These are phyloP conservation scores for Noctua janthe DNA, from an alignment of 2,888 invertebrate species.

Conservation along the genomic window DNA sequence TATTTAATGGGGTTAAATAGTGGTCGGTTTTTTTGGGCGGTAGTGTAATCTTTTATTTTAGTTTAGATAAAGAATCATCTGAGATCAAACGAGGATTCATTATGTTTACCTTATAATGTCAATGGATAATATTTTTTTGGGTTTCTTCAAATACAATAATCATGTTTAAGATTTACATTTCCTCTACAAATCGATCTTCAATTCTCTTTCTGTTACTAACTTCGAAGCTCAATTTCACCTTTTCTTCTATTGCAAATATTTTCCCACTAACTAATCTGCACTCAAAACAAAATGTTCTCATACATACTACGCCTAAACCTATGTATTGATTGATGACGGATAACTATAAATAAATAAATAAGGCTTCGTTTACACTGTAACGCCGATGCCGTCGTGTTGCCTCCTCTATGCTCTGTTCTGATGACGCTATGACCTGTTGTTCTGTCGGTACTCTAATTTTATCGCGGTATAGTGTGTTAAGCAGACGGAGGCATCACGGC, in stretches of 20 bases:
- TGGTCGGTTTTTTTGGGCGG: conserved; percentile 15
- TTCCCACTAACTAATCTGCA: background rate
- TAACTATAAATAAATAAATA: conserved; percentile 79
- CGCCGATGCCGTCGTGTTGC: conserved; percentile 87
- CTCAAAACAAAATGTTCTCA: conserved; percentile 71
- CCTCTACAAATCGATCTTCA: background rate
- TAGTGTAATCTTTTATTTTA: conserved; percentile 1
- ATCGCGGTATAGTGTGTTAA: conserved; percentile 69
- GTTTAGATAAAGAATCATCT: background rate
- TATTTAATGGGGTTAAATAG: background rate
- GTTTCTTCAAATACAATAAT: background rate
- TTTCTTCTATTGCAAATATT: background rate
- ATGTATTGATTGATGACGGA: conserved; percentile 90
- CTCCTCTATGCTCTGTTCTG: conserved; percentile 90
- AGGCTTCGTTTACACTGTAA: conserved; percentile 75
- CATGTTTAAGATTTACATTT: background rate
- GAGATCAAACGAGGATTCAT: background rate
- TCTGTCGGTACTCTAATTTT: conserved; percentile 56
- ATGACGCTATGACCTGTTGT: conserved; percentile 82
- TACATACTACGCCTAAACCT: conserved; percentile 65
- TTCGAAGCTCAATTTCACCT: background rate
- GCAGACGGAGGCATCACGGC: conserved; percentile 86
- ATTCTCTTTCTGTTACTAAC: background rate
- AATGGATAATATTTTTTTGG: background rate
- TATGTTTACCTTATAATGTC: background rate